Conservation (phyloP, 1,140 invertebrate species). For the Scaptodrosophila lebanonensis region DNA sequence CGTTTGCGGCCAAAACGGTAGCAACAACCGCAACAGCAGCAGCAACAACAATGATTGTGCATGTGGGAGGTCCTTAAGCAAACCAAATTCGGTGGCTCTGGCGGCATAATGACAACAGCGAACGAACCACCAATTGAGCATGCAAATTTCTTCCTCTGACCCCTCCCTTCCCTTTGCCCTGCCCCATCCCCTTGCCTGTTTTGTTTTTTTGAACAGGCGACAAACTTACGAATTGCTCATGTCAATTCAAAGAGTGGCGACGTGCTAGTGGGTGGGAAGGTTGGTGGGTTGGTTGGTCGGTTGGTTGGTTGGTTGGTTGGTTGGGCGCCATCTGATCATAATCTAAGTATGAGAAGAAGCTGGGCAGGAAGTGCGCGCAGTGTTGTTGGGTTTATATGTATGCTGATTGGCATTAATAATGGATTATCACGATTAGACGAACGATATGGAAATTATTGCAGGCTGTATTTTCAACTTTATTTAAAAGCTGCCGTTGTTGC, state of each 20-base stretch:
- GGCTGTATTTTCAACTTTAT: slow-evolving; percentile 39
- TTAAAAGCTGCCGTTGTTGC: slow-evolving; percentile 29
- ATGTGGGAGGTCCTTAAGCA: slow-evolving; percentile 66
- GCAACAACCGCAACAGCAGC: slow-evolving; percentile 63
- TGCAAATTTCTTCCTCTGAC: slow-evolving; percentile 64
- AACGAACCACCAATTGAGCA: slow-evolving; percentile 62
- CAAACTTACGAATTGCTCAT: slow-evolving; percentile 76
- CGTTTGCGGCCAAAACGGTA: slow-evolving; percentile 60
- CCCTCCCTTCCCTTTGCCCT: neutral
- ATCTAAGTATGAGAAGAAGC: slow-evolving; percentile 13
- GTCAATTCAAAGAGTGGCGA: slow-evolving; percentile 39
- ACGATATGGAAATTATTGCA: slow-evolving; percentile 67
- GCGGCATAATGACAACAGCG: slow-evolving; percentile 67
- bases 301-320: slow-evolving; percentile 14
- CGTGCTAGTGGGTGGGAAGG: neutral
- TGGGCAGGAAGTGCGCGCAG: slow-evolving; percentile 26
- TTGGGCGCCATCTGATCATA: slow-evolving; percentile 66
- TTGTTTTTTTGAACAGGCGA: slow-evolving; percentile 47
- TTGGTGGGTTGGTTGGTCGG: slow-evolving; percentile 13
- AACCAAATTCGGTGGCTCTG: slow-evolving; percentile 21
- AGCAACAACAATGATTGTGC: slow-evolving; percentile 55
- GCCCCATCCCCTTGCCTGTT: neutral
- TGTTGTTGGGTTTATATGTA: slow-evolving; percentile 48
- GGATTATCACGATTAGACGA: slow-evolving; percentile 75
- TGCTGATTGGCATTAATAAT: slow-evolving; percentile 78